Conservation (phyloP, 2,797 vertebrate genomes). For the Neostethus bicornis region DNA sequence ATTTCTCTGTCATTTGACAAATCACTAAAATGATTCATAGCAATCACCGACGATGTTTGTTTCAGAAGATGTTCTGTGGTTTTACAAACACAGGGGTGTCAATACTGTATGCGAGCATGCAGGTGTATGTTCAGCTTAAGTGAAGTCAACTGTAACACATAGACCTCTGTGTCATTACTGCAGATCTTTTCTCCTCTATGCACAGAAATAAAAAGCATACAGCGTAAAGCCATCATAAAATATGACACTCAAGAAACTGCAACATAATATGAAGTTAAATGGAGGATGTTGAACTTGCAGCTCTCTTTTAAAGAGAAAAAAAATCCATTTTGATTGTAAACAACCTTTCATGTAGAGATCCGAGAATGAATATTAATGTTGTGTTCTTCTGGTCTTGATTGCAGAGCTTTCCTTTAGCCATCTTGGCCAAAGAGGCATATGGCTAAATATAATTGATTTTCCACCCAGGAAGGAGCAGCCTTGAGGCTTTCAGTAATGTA, state of each 20-base stretch:
- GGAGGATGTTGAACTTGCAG: slow-evolving; percentile 1
- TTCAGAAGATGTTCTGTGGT: neutral
- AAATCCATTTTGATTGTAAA: slow-evolving; percentile 29
- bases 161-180: neutral
- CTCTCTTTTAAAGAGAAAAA: slow-evolving; percentile 20
- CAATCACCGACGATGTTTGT: neutral
- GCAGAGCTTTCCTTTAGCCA: slow-evolving; percentile 36
- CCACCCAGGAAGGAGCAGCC: slow-evolving; percentile 23
- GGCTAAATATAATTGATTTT: slow-evolving; percentile 71
- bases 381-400: slow-evolving; percentile 4
- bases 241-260: neutral
- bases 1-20: neutral
- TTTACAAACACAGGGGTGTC: slow-evolving; percentile 4
- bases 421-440: slow-evolving; percentile 34
- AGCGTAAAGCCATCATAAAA: neutral
- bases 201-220: neutral
- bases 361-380: slow-evolving; percentile 62
- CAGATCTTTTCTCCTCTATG: neutral
- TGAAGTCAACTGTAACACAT: neutral
- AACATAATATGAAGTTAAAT: slow-evolving; percentile 14
- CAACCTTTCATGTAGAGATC: slow-evolving; percentile 28
- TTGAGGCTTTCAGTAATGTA: slow-evolving; percentile 20
- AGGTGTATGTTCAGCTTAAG: neutral
- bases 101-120: neutral
- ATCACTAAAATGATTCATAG: slow-evolving; percentile 6